These are phyloP conservation scores for Actinia equina DNA, from an alignment of 64 coral and sea anemone genomes.

Conservation along the genomic window DNA sequence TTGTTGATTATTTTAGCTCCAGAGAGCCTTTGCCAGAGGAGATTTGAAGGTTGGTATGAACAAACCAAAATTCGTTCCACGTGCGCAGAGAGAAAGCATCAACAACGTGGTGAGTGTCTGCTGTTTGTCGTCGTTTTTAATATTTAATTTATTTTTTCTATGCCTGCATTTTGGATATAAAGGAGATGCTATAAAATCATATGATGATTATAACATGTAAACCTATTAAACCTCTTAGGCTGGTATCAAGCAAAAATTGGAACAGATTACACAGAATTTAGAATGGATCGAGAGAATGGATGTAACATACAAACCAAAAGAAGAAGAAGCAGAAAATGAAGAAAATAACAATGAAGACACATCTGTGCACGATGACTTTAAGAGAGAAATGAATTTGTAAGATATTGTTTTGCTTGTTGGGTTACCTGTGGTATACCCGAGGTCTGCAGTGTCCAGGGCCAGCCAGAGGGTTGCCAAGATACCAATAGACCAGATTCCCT, in stretches of 20 bases:
- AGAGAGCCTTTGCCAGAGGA: slow-evolving; percentile 63
- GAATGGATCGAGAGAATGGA: slow-evolving; percentile 98
- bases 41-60: slow-evolving; percentile 83
- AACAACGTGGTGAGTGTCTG: slow-evolving; percentile 75
- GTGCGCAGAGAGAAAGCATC: slow-evolving; percentile 42
- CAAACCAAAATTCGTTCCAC: slow-evolving; percentile 43
- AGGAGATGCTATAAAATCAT: too few relatives aligned
- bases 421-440: too few relatives aligned
- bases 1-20: slow-evolving; percentile 49
- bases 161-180: too few relatives aligned
- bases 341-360: slow-evolving; percentile 31
- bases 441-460: too few relatives aligned
- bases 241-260: slow-evolving; percentile 81
- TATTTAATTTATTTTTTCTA: not conserved
- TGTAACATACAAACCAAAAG: slow-evolving; percentile 33
- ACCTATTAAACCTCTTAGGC: slow-evolving; percentile 21
- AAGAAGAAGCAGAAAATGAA: slow-evolving; percentile 38
- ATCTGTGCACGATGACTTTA: slow-evolving; percentile 85
- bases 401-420: not conserved
- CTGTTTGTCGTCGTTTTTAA: not conserved
- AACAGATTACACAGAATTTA: slow-evolving; percentile 63
- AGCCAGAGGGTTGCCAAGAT: too few relatives aligned
- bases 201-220: too few relatives aligned
- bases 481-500: too few relatives aligned
- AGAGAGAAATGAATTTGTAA: slow-evolving; percentile 99